Base-by-base conservation (phyloP, 2,797 vertebrate genomes). In the Peromyscus aztecus region DNA sequence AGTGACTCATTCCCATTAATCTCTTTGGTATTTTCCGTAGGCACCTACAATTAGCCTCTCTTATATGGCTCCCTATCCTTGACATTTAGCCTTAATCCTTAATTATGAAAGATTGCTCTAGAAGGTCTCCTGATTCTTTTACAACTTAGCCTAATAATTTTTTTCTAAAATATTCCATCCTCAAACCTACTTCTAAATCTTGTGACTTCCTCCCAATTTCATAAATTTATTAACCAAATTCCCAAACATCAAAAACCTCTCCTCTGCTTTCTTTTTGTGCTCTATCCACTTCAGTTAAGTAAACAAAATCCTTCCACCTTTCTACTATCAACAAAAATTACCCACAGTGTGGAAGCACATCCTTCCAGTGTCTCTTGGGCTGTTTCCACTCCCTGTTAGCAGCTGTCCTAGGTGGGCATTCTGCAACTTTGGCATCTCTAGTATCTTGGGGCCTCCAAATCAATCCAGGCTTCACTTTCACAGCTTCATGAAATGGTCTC, bases 121-220 rank as follows among this genome's bases (percentile, higher is more conserved):
- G 80, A 95, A 86, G 34, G 13, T 63, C 5, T 78, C 77, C 55
- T 80, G 52, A 92, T 75, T 88, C 49, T 86, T 92, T 13, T 21
- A 75, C n/a, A 55, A 80, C 6, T 89, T 82, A 80, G 27, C 23
- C 24, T 80, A 90, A 90, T 91, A 78, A 19, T 69, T 65, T 63
- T 75, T 91, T 91, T 67, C 43, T 94, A 96, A 91, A 81, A 83
- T 63, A 67, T 12, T 73, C 37, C 27, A 81, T 90, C 43, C 63
- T 67, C 55, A 76, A 91, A 13, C 19, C 52, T 13, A 77, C n/a
- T 89, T 67, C 12, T 37, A 82, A 92, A 43, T n/a, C 29, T 67
- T 91, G 2, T 9, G 34, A 84, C 59, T 49, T 3, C 5, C 27
- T 89, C 24, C 43, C 31, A 16, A 67, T 65, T 73, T 59, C 76